Base-by-base conservation (phyloP, 2,797 vertebrate genomes). In the Capromys pilorides region DNA sequence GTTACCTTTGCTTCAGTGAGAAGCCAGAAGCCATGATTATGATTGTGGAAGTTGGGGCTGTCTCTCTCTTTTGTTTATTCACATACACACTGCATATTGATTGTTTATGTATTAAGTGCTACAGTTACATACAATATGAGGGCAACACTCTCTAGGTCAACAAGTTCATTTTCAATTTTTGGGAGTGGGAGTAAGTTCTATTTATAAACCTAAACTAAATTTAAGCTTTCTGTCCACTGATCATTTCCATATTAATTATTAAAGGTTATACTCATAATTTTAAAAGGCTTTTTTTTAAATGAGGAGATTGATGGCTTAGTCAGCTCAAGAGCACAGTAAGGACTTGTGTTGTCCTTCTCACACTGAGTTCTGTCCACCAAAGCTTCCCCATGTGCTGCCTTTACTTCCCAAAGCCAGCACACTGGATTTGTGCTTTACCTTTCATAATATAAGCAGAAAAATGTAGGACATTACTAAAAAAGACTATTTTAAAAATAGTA, bases 401-500 rank as follows among this genome's bases (percentile, higher is more conserved):
- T 77, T 26, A 54, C 31, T 67, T 57, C 21, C 36, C 4, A 19
- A 61, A 92, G 33, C 36, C 3, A 39, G 19, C 28, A 88, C 8
- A 75, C 51, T 83, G 36, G 66, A 64, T 19, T n/a, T 57, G 6
- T 67, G 14, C 36, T 86, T 86, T 71, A 36, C 59, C 39, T 90
- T 39, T 62, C 39, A 4, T 41, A 33, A 62, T 67, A 73, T 51
- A 73, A n/a, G 26, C 62, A 90, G 49, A 14, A 62, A 83, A 88
- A 41, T 62, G 11, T 59, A 41, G 85, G 41, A 21, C 2, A 95
- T 49, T 86, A 88, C 85, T 54, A 26, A 94, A n/a, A 61, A 31
- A 83, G 36, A 81, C n/a, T 84, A 51, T 19, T 88, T 95, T 92
- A 59, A 16, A 93, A 88, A 85, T 64, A 67, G 16, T 6, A 93